Percentiles rank a stretch among this genome's conserved stretches.
These are phyloP conservation scores for Gavia stellata DNA, from an alignment of 2,113 vertebrate species.

Conservation along the genomic window DNA sequence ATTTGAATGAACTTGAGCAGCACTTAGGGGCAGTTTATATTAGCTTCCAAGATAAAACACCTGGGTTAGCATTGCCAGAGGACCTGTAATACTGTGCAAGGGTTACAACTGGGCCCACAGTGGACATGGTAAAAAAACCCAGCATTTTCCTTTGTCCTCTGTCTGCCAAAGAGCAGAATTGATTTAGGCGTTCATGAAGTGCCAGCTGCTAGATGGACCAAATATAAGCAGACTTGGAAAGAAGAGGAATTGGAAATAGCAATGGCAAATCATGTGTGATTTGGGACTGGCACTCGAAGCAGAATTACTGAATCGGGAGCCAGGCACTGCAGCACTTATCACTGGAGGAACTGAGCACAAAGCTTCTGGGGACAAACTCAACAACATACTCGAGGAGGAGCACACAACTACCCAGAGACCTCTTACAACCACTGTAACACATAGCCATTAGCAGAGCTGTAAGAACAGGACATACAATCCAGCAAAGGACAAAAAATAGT, in stretches of 20 bases:
- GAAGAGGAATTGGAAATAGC: neutral
- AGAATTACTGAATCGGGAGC: neutral
- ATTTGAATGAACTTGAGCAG: neutral
- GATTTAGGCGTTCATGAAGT: rapidly evolving
- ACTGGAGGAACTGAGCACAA: neutral
- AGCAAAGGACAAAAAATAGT: neutral
- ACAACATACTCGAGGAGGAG: neutral
- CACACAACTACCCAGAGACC: neutral
- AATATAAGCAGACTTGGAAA: neutral
- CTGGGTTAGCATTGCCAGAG: neutral
- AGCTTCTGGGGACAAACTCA: neutral
- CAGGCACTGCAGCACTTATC: neutral
- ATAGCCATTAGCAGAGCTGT: neutral
- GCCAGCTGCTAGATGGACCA: neutral
- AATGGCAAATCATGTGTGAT: neutral
- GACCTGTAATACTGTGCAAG: rapidly evolving
- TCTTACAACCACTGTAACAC: neutral
- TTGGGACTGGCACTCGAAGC: neutral
- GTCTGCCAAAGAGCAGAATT: neutral
- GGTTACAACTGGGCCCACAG: neutral
- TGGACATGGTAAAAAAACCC: neutral
- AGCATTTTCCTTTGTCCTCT: neutral
- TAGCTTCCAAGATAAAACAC: neutral
- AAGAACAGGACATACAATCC: neutral
- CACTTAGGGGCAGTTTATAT: neutral